Conservation (phyloP, 2,888 invertebrate genomes). For the Cistogaster globosa region DNA sequence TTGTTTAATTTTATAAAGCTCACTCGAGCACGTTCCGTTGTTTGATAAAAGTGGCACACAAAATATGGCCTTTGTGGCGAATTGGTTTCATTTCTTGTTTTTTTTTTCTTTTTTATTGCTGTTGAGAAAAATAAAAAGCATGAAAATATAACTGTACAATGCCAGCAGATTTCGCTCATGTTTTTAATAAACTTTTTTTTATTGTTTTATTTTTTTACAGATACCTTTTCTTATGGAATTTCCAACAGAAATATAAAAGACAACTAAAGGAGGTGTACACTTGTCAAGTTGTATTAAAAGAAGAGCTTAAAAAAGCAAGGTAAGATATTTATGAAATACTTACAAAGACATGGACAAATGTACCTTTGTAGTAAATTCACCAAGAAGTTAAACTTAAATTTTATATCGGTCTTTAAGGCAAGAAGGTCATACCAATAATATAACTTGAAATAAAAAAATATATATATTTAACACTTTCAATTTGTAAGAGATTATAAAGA, state of each 20-base stretch:
- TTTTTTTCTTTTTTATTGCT: background rate
- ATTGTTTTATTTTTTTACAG: slow-evolving; percentile 46
- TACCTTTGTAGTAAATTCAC: no score
- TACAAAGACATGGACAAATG: background rate
- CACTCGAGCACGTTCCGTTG: slow-evolving; percentile 72
- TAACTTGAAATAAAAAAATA: background rate
- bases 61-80: slow-evolving; percentile 56
- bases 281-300: slow-evolving; percentile 4
- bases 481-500: no score
- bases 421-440: background rate
- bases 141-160: slow-evolving; percentile 38
- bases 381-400: background rate
- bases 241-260: background rate
- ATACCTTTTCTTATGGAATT: slow-evolving; percentile 39
- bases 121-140: slow-evolving; percentile 26
- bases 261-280: slow-evolving; percentile 4
- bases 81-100: slow-evolving; percentile 23
- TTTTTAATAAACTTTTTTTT: slow-evolving; percentile 53
- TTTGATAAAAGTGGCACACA: slow-evolving; percentile 62
- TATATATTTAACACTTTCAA: no score
- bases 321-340: slow-evolving; percentile 27
- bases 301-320: background rate
- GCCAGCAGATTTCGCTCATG: slow-evolving; percentile 46
- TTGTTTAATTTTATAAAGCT: slow-evolving; percentile 77
- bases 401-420: no score